A percentile compares a stretch with the other conserved stretches of the same genome.
Evolutionary conservation across 2,797 vertebrate species (phyloP).

Genomic region (Diceros bicornis): DNA sequence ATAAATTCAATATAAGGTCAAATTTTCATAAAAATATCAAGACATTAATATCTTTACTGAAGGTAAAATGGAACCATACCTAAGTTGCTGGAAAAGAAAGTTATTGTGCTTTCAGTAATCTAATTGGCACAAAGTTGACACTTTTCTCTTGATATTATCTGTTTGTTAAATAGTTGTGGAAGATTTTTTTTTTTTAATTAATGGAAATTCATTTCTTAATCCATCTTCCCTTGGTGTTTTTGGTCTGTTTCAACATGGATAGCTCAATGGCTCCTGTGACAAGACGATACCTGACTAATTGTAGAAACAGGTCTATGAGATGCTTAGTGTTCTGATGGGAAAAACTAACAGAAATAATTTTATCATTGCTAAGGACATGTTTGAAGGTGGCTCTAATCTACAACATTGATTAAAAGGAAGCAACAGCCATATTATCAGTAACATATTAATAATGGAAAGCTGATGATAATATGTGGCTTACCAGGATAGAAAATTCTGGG

Average conservation of each 20-base stretch:
- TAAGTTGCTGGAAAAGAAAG: neutral
- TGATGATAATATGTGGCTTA: neutral
- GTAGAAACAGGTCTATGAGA: neutral
- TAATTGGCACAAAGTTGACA: neutral
- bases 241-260: neutral
- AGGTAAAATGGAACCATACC: neutral
- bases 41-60: neutral
- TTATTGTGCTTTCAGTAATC: neutral
- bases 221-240: neutral
- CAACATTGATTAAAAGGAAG: neutral
- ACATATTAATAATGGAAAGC: neutral
- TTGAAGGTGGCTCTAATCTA: slow-evolving; percentile 19
- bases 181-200: neutral
- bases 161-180: neutral
- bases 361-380: slow-evolving; percentile 16
- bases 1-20: neutral
- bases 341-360: slow-evolving; percentile 15
- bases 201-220: slow-evolving; percentile 9
- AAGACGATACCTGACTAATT: neutral
- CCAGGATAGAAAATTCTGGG: neutral
- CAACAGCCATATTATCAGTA: neutral
- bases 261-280: neutral
- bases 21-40: slow-evolving; percentile 47
- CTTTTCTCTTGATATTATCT: neutral
- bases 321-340: neutral